Evolutionary conservation across 2,888 invertebrate species (phyloP), one percentile per base, ranked within the genome.

Genomic region (Trilocha varians): DNA sequence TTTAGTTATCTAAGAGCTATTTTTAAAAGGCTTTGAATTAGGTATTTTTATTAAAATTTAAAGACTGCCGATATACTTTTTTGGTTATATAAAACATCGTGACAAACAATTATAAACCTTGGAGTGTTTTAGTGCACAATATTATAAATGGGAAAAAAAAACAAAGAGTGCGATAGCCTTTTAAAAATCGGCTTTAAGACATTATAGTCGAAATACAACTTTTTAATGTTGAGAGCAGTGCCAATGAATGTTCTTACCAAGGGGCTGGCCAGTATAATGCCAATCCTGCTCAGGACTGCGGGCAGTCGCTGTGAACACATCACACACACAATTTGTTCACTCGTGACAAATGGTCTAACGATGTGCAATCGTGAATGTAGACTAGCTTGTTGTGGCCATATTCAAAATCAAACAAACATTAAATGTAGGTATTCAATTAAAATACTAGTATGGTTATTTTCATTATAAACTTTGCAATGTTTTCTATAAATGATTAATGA

Each of bases 241-340:
- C 83, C 84, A 77, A 76, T 82, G 82, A 70, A 68, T 68, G 62
- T 78, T 82, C 95, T 95, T 95, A 95, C 94, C 94, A 95, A 91
- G 88, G 95, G 94, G 91, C 93, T 94, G 91, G 94, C 94, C 92
- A 95, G 93, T 90, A 95, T 93, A 88, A 95, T 93, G 92, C 95
- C 95, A 92, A 95, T 94, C 91, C 95, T 92, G 93, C 93, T 94
- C 91, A 95, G 93, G 88, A 95, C 94, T 90, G 94, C 94, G 89
- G 95, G 95, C 89, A 95, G 93, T 89, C 94, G 94, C 95, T 95
- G 94, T 87, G 93, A 91, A 89, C 83, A 89, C 88, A 90, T 88
- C 86, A 89, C 88, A 88, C 87, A 88, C 84, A 88, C 80, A 79
- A 57, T 74, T 78, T 77, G 76, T 84, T 85, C 85, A 87, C 87